Evolutionary conservation across 2,888 invertebrate species (phyloP), one percentile per base, ranked within the genome.

Genomic region (Fabriciana adippe): DNA sequence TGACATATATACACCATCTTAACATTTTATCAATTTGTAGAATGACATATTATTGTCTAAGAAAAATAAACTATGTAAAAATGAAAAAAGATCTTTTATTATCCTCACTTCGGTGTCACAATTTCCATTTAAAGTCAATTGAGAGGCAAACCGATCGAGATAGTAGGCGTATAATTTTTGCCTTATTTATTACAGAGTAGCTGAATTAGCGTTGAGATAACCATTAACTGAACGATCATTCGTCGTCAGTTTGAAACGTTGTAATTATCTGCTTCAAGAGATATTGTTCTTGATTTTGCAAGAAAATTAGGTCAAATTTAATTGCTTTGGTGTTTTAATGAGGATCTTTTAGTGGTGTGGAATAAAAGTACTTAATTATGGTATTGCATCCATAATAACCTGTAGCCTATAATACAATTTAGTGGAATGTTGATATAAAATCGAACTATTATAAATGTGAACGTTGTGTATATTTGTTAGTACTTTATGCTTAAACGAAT

Each of bases 151-250:
- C 69, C 67, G 72, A 66, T 67, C 69, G 61, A 70, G 74, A 73
- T 72, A 73, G 64, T 66, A 64, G 64, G 67, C 54, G 74, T 72
- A 69, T 66, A 72, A 72, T 73, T 74, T 74, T 74, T 73, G 55
- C 69, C 68, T 73, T 69, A 73, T 74, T 73, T 73, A 74, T 73
- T 55, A 66, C 54, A 54, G 56, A 55, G 59, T 26, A 26, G 45
- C 68, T 70, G 72, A 71, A 71, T 71, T 68, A 67, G 51, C 61
- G 64, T 55, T 69, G 56, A 67, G 67, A 55, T 66, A 64, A 60
- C 61, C 16, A 62, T 64, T 66, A 54, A 66, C 66, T 67, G 54
- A 60, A 50, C 64, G 68, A 64, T 64, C 35, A 41, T 41, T 41
- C 69, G 66, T 63, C 55, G 53, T 31, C 57, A 51, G 48, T 66